Evolutionary conservation across 2,888 invertebrate species (phyloP).

Genomic region (Dilophus febrilis): DNA sequence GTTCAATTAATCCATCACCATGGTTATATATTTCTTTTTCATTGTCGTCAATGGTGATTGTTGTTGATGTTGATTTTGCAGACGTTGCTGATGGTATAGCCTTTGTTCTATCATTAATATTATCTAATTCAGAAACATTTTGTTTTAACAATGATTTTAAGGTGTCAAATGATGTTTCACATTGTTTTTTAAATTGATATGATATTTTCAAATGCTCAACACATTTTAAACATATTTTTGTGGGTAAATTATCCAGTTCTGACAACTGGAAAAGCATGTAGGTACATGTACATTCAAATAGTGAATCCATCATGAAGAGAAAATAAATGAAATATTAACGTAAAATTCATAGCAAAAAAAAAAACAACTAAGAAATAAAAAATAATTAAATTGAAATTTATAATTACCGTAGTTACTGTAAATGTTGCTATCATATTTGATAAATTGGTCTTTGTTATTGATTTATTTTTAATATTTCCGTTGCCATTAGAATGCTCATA

Average conservation of each 20-base stretch:
- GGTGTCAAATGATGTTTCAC: slow-evolving; percentile 22
- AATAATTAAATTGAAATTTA: neutral
- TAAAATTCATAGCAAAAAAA: too few species aligned
- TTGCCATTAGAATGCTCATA: neutral
- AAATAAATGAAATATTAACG: neutral
- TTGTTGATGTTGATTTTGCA: too few species aligned
- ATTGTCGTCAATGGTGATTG: too few species aligned
- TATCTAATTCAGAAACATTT: neutral
- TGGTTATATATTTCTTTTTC: too few species aligned
- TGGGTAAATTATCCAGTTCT: slow-evolving; percentile 27
- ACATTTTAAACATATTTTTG: slow-evolving; percentile 24
- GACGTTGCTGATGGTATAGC: neutral
- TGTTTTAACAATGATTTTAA: slow-evolving; percentile 18
- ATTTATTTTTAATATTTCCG: neutral
- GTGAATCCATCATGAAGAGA: neutral
- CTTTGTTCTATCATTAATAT: neutral
- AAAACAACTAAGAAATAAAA: neutral
- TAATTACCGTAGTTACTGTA: slow-evolving; percentile 17
- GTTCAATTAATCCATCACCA: too few species aligned
- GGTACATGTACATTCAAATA: neutral
- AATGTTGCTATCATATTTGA: slow-evolving; percentile 23
- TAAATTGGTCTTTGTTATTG: slow-evolving; percentile 9
- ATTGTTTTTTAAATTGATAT: slow-evolving; percentile 24
- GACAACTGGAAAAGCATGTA: slow-evolving; percentile 19
- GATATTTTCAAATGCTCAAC: slow-evolving; percentile 20